These are phyloP conservation scores for Todiramphus saurophagus DNA, from an alignment of 2,113 vertebrate genomes.

Conservation along the genomic window DNA sequence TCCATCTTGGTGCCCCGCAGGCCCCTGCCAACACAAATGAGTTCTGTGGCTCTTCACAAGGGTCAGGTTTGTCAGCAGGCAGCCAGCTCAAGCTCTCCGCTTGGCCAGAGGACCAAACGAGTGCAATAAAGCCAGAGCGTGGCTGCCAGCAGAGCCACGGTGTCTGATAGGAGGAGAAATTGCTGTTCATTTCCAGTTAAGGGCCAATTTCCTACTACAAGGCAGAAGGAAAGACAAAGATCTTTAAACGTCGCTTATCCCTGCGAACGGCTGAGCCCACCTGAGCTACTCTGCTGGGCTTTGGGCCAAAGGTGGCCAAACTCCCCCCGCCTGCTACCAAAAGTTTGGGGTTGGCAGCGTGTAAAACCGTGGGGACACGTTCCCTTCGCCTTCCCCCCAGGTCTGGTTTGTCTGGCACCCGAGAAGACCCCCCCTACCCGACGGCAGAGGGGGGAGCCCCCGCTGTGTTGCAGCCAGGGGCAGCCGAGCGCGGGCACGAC, in stretches of 20 bases:
- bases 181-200: constrained; percentile 32
- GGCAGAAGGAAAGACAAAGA: constrained; percentile 40
- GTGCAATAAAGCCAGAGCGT: fast-evolving
- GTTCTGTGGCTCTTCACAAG: neutral
- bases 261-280: neutral
- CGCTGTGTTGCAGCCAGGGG: too few relatives aligned
- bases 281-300: neutral
- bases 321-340: fast-evolving
- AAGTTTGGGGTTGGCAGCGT: neutral
- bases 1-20: neutral
- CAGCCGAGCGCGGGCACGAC: neutral
- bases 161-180: neutral
- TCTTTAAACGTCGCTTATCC: constrained; percentile 6
- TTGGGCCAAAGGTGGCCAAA: neutral
- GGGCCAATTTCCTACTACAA: neutral
- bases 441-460: too few relatives aligned
- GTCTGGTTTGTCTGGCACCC: neutral
- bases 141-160: neutral
- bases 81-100: neutral
- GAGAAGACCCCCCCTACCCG: neutral
- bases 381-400: neutral
- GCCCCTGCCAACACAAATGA: neutral
- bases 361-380: fast-evolving
- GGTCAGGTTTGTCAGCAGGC: neutral
- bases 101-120: neutral